Evolutionary conservation across 2,797 vertebrate genomes (phyloP), one percentile per base, ranked within the genome.

Genomic region (Benthosema pterotum): DNA sequence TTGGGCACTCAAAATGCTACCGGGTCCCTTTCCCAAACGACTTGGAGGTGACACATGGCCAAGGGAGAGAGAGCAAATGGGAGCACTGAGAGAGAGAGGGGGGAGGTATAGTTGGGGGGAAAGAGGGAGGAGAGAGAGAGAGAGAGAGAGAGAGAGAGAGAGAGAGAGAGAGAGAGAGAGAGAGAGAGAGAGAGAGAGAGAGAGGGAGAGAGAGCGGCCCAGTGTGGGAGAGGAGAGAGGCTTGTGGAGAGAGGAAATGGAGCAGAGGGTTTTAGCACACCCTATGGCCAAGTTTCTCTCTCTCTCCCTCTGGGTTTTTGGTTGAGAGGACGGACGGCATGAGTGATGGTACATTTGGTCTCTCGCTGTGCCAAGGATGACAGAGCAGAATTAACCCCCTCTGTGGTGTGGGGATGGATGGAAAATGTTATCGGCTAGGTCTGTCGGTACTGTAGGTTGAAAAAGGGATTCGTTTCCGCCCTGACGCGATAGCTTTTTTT

Each of bases 261-360:
- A 91, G 87, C 88, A 89, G 85, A 88, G 91, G 91, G 89, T 92
- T 93, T 93, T 91, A 90, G 82, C 88, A 87, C 89, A 86, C 90
- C 85, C 90, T 74, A 77, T 47, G 74, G 89, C 87, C 87, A 90
- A 88, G 65, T 81, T 79, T 79, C 84, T 74, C 54, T 68, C 54
- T 68, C 72, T 74, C 79, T 87, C 83, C 81, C 82, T 69, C 72
- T 75, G 75, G 79, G 80, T 83, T 67, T 73, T 67, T 82, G 63
- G 63, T 80, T 59, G 32, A 77, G 79, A 76, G 70, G 54, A 63
- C 1, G 69, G 72, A 69, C 70, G 1, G 61, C 42, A 47, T 65
- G 82, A 88, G 81, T 47, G 64, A 89, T 86, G 66, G 74, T 86
- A 80, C 84, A 79, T 79, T 86, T 84, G 88, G 79, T 63, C 53